Conservation (phyloP, 53 echinoderm and acorn worm species). For the Echinometra lucunter region DNA sequence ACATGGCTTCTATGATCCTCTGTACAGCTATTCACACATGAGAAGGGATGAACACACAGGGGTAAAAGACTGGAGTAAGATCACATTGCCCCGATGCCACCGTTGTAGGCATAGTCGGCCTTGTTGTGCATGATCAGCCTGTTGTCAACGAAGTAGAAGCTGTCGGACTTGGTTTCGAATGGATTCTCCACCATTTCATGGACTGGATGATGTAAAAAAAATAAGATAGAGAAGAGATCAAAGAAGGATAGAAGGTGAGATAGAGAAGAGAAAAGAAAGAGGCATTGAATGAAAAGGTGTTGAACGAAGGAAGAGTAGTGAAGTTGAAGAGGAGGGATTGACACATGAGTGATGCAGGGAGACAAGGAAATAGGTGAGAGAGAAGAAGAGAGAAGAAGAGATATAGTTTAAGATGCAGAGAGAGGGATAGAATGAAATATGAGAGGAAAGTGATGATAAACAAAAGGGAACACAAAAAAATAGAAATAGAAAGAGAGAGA, state of each 20-base stretch:
- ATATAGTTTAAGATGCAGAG: background rate
- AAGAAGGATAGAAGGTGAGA: background rate
- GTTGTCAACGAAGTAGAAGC: conserved; percentile 99
- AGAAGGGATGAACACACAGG: conserved; percentile 26
- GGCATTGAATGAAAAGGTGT: background rate
- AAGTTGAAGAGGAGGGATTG: background rate
- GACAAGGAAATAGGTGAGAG: background rate
- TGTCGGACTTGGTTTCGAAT: conserved; percentile 98
- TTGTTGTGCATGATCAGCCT: conserved; percentile 99
- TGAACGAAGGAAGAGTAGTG: background rate
- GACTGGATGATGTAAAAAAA: conserved; percentile 79
- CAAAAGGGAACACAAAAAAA: no score
- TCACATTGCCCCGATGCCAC: conserved; percentile 99
- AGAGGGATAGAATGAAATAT: background rate
- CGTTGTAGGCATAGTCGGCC: conserved; percentile 99
- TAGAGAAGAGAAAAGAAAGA: background rate
- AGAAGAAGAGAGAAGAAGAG: background rate
- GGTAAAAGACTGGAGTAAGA: conserved; percentile 40
- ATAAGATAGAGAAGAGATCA: conserved; percentile 47
- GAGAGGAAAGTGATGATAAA: background rate
- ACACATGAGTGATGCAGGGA: no score
- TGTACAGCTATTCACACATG: conserved; percentile 52
- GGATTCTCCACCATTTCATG: conserved; percentile 98
- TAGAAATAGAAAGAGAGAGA: background rate
- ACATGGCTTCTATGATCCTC: background rate